These are phyloP conservation scores for Bergia sp. DNA, from an alignment of 92 coral and sea anemone species.

Conservation along the genomic window DNA sequence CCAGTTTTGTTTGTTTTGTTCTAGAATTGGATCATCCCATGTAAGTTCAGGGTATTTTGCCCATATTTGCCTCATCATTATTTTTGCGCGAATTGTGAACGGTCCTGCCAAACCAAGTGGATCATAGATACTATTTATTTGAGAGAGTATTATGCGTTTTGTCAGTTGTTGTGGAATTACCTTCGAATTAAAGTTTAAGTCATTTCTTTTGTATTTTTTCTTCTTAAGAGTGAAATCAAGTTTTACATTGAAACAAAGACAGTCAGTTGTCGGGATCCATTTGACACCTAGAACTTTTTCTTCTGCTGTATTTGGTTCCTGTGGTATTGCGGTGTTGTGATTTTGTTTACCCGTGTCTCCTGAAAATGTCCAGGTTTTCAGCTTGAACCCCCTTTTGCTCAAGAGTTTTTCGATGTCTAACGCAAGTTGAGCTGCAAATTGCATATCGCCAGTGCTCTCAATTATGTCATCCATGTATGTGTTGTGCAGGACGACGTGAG, in stretches of 20 bases:
- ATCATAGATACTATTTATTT: conserved; percentile 33
- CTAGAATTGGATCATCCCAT: conserved; percentile 50
- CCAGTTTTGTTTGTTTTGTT: conserved; percentile 35
- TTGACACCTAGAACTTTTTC: conserved; percentile 35
- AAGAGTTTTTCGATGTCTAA: conserved; percentile 24
- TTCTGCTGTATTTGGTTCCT: conserved; percentile 14
- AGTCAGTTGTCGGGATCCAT: conserved; percentile 35
- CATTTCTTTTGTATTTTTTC: conserved; percentile 31
- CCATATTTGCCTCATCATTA: conserved; percentile 53
- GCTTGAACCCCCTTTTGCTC: conserved; percentile 27
- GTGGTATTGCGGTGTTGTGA: conserved; percentile 8
- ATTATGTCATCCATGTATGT: conserved; percentile 12
- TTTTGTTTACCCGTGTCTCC: conserved; percentile 5
- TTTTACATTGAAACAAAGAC: conserved; percentile 37
- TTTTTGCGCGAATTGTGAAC: conserved; percentile 51
- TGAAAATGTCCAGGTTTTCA: conserved; percentile 43
- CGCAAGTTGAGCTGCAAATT: conserved; percentile 13
- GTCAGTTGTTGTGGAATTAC: conserved; percentile 34
- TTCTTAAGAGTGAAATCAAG: conserved; percentile 38
- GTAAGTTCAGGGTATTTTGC: conserved; percentile 17
- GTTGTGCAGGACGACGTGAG: conserved; percentile 7
- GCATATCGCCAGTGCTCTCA: conserved; percentile 18
- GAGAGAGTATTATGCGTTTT: conserved; percentile 43
- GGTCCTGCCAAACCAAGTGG: conserved; percentile 36
- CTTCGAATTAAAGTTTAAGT: conserved; percentile 27